Conservation (phyloP, 2,113 vertebrate species). For the Melanerpes aurifrons region DNA sequence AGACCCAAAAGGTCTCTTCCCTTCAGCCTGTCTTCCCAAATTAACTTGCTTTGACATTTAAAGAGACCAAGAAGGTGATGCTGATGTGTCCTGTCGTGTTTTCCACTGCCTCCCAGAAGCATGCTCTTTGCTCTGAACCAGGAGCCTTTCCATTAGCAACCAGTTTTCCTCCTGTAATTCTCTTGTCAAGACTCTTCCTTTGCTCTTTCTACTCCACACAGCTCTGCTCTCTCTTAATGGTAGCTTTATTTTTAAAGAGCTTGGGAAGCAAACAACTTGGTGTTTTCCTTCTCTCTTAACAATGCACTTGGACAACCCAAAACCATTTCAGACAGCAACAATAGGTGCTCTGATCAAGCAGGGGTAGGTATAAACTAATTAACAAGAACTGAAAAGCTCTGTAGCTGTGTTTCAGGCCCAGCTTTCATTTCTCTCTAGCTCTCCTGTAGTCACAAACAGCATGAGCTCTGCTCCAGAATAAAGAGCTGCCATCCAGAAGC, state of each 20-base stretch:
- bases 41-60: not conserved
- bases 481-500: not conserved
- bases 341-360: not conserved
- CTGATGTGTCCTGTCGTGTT: not conserved
- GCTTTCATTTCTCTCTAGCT: not conserved
- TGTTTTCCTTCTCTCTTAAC: not conserved
- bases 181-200: not conserved
- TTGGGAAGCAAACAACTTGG: not conserved
- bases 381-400: not conserved
- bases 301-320: not conserved
- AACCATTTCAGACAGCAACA: not conserved
- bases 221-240: not conserved
- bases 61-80: not conserved
- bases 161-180: not conserved
- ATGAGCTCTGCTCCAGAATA: not conserved
- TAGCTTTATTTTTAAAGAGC: not conserved
- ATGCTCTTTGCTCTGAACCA: not conserved
- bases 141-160: not conserved
- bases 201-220: not conserved
- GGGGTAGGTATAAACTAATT: not conserved
- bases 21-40: slow-evolving; percentile 25
- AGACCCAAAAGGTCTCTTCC: slow-evolving; percentile 21
- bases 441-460: not conserved
- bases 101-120: not conserved
- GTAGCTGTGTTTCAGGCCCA: not conserved